Evolutionary conservation across 2,797 vertebrate species (phyloP).

Genomic region (Takifugu rubripes): DNA sequence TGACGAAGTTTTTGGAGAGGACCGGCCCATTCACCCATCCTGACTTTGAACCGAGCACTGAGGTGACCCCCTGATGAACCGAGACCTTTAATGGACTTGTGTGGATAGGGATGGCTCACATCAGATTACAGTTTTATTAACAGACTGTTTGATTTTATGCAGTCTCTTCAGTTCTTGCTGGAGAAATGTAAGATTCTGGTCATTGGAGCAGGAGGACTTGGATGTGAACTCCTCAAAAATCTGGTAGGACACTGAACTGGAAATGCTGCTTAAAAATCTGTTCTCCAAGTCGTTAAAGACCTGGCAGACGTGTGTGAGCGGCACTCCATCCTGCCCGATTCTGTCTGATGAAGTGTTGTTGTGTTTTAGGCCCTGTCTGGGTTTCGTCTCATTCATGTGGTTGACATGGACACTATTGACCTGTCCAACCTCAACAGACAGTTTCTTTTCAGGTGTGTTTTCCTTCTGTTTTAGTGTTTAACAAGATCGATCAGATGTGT

Average conservation of each 20-base stretch:
- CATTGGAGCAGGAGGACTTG: slow-evolving; percentile 94
- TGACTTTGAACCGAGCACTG: slow-evolving; percentile 95
- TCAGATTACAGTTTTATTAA: background rate
- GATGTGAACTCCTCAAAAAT: slow-evolving; percentile 97
- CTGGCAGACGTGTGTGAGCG: background rate
- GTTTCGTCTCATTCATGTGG: slow-evolving; percentile 94
- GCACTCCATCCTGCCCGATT: background rate
- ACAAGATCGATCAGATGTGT: background rate
- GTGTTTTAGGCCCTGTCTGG: slow-evolving; percentile 87
- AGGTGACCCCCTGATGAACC: slow-evolving; percentile 75
- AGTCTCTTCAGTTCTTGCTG: slow-evolving; percentile 93
- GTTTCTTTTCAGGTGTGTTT: slow-evolving; percentile 93
- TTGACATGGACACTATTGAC: slow-evolving; percentile 99
- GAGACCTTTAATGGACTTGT: background rate
- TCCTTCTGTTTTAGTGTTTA: background rate
- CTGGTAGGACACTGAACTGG: slow-evolving; percentile 77
- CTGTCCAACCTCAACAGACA: slow-evolving; percentile 97
- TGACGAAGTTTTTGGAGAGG: slow-evolving; percentile 96
- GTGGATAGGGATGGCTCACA: background rate
- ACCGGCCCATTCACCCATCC: slow-evolving; percentile 96
- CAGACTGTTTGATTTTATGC: background rate
- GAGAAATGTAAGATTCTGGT: slow-evolving; percentile 96
- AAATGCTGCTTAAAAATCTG: background rate
- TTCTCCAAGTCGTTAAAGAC: no score
- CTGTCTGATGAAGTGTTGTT: slow-evolving; percentile 3